These are phyloP conservation scores for Phasia obesa DNA, from an alignment of 2,888 invertebrate species.

Conservation along the genomic window DNA sequence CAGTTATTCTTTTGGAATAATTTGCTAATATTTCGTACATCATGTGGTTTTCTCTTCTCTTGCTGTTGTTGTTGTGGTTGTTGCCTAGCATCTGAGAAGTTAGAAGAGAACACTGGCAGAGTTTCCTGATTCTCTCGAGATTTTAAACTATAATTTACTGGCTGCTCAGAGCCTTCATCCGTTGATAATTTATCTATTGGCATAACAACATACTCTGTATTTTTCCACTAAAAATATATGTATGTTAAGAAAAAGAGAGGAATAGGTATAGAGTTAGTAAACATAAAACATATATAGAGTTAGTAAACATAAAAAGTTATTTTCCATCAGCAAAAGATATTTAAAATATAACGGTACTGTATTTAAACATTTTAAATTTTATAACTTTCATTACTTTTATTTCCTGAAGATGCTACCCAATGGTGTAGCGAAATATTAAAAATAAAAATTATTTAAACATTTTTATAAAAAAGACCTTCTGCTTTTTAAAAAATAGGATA, in stretches of 20 bases:
- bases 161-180: conserved; percentile 37
- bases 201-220: conserved; percentile 50
- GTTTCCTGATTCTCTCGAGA: conserved; percentile 24
- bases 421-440: no score
- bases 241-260: background rate
- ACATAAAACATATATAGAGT: no score
- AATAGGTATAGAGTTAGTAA: no score
- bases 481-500: no score
- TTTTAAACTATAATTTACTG: conserved; percentile 61
- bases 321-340: no score
- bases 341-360: no score
- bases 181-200: conserved; percentile 37
- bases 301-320: no score
- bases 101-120: background rate
- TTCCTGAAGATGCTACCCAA: no score
- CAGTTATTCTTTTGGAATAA: background rate
- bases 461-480: no score
- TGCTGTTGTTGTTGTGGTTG: conserved; percentile 52
- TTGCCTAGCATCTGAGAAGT: conserved; percentile 4
- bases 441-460: no score
- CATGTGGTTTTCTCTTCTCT: conserved; percentile 14
- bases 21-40: background rate
- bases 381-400: no score
- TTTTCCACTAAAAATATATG: conserved; percentile 53
- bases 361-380: no score